Percentiles rank a stretch among this genome's conserved stretches.
Evolutionary conservation across 2,113 vertebrate species (phyloP).

Genomic region (Hippocampus guttulatus): DNA sequence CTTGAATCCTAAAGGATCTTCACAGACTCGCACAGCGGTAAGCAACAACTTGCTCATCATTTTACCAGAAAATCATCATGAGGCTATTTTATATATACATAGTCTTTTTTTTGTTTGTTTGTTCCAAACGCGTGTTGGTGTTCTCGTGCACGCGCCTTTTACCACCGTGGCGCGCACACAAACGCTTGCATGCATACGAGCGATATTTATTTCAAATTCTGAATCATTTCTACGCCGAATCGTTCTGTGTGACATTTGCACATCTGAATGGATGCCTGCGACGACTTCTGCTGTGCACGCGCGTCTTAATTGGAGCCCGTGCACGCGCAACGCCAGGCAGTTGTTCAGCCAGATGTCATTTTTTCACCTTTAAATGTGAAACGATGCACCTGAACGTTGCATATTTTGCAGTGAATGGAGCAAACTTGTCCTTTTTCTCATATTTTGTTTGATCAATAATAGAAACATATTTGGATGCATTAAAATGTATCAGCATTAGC

Average conservation of each 20-base stretch:
- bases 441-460: no score
- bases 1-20: conserved; percentile 66
- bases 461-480: no score
- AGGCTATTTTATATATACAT: no score
- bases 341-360: not conserved
- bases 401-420: not conserved
- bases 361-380: not conserved
- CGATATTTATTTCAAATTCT: not conserved
- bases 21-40: conserved; percentile 80
- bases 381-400: not conserved
- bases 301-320: conserved; percentile 2
- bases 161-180: conserved; percentile 44
- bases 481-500: no score
- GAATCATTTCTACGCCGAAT: not conserved
- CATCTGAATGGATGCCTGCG: not conserved
- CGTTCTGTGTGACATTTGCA: not conserved
- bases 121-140: not conserved
- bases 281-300: not conserved
- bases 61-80: not conserved
- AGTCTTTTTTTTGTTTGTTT: not conserved
- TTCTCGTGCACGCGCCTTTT: conserved; percentile 37
- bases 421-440: not conserved
- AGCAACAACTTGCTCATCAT: conserved; percentile 23
- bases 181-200: not conserved
- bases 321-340: not conserved